These are phyloP conservation scores for Sebastes hubbsi DNA, from an alignment of 2,797 vertebrate genomes.

Conservation along the genomic window DNA sequence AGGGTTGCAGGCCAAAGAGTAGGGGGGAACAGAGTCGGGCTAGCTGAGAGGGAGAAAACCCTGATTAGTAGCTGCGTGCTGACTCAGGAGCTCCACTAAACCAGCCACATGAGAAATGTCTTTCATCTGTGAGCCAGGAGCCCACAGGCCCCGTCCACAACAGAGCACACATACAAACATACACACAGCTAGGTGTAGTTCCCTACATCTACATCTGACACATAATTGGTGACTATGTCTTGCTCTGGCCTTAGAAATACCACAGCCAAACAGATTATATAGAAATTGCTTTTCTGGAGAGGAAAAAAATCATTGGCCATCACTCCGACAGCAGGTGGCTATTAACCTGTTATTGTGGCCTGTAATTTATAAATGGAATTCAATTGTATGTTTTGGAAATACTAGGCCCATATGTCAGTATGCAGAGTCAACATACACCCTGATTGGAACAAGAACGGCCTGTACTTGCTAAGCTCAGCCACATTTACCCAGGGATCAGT, in stretches of 20 bases:
- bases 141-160: slow-evolving; percentile 69
- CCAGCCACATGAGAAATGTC: slow-evolving; percentile 69
- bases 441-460: background rate
- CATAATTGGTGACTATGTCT: slow-evolving; percentile 26
- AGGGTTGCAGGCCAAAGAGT: background rate
- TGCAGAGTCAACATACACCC: slow-evolving; percentile 26
- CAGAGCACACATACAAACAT: slow-evolving; percentile 39
- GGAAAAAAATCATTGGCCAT: background rate
- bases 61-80: slow-evolving; percentile 71
- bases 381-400: slow-evolving; percentile 28
- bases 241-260: slow-evolving; percentile 7
- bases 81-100: slow-evolving; percentile 73
- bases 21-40: slow-evolving; percentile 7
- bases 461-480: slow-evolving; percentile 25
- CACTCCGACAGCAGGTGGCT: slow-evolving; percentile 13
- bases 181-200: slow-evolving; percentile 3
- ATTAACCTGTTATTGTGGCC: slow-evolving; percentile 10
- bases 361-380: slow-evolving; percentile 35
- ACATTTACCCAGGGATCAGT: slow-evolving; percentile 44
- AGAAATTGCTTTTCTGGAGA: slow-evolving; percentile 15
- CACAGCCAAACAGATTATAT: slow-evolving; percentile 12
- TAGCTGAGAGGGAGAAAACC: slow-evolving; percentile 51
- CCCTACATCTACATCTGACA: slow-evolving; percentile 39
- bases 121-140: slow-evolving; percentile 74
- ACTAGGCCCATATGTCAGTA: background rate